A percentile compares a stretch with the other conserved stretches of the same genome.
Conservation (phyloP, 2,888 invertebrate genomes). For the Sesia apiformis region DNA sequence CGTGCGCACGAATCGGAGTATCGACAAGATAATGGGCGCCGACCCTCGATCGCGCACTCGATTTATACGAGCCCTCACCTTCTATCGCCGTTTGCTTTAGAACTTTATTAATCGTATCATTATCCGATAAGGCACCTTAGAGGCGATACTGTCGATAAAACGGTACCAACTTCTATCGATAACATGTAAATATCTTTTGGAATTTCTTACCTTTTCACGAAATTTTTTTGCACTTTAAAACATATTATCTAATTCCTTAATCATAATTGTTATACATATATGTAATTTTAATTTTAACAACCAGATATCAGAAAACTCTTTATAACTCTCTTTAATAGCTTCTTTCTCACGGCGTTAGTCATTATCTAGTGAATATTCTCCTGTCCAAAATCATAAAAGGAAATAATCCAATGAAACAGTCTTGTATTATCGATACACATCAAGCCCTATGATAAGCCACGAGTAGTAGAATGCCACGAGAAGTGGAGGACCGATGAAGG, state of each 20-base stretch:
- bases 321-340: too few species aligned
- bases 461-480: background rate
- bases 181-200: too few species aligned
- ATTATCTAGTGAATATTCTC: too few species aligned
- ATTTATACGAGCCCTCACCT: constrained; percentile 36
- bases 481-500: constrained; percentile 38
- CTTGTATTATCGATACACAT: background rate
- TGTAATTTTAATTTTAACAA: too few species aligned
- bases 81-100: constrained; percentile 39
- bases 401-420: too few species aligned
- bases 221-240: too few species aligned
- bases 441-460: background rate
- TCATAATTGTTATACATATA: too few species aligned
- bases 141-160: background rate
- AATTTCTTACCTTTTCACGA: too few species aligned
- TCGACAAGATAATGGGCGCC: constrained; percentile 64
- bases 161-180: background rate
- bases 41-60: constrained; percentile 31
- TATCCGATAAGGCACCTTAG: constrained; percentile 8
- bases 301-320: too few species aligned
- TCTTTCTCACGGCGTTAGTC: too few species aligned
- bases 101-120: constrained; percentile 48
- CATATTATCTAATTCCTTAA: too few species aligned
- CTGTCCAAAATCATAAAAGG: too few species aligned
- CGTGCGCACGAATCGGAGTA: constrained; percentile 66